A percentile compares a stretch with the other conserved stretches of the same genome.
phyloP scores from a whole-genome alignment of 2,888 invertebrate genomes.

The Drosophila nigricruria region DNA sequence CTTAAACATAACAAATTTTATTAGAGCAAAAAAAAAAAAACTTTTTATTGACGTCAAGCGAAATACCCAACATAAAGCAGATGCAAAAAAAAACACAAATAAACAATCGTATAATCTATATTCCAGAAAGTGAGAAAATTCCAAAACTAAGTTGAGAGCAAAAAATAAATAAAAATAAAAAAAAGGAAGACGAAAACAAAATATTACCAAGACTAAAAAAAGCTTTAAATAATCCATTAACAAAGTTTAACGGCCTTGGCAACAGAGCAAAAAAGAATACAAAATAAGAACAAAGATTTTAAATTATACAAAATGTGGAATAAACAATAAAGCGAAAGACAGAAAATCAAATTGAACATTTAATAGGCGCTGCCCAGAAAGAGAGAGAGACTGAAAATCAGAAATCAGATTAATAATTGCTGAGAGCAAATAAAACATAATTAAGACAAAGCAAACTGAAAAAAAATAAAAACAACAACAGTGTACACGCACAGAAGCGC shows the following conservation, averaged over 20 bases:
- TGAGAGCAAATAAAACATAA: slow-evolving; percentile 65
- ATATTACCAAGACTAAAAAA: slow-evolving; percentile 14
- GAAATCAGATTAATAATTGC: slow-evolving; percentile 64
- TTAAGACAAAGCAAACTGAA: slow-evolving; percentile 51
- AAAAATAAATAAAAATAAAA: not conserved
- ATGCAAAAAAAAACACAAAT: not conserved
- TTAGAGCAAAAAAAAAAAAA: not conserved
- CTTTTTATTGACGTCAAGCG: slow-evolving; percentile 23
- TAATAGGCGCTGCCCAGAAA: slow-evolving; percentile 37
- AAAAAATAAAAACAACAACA: slow-evolving; percentile 28
- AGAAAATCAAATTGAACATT: slow-evolving; percentile 45
- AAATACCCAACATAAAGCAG: slow-evolving; percentile 12
- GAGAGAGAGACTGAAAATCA: slow-evolving; percentile 32
- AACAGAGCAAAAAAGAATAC: slow-evolving; percentile 17
- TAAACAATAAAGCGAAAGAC: slow-evolving; percentile 28
- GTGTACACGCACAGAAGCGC: slow-evolving; percentile 56
- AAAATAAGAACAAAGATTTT: slow-evolving; percentile 22
- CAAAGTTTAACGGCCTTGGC: slow-evolving; percentile 55
- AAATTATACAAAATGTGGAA: slow-evolving; percentile 46
- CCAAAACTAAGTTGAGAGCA: slow-evolving; percentile 3
- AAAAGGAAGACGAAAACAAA: slow-evolving; percentile 3
- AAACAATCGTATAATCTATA: slow-evolving; percentile 16
- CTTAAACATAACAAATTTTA: not conserved
- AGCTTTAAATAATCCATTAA: slow-evolving; percentile 34
- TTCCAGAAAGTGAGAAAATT: slow-evolving; percentile 12